A percentile compares a stretch with the other conserved stretches of the same genome.
These are phyloP conservation scores for Poecilia gillii DNA, from an alignment of 2,797 vertebrate genomes.

Conservation along the genomic window DNA sequence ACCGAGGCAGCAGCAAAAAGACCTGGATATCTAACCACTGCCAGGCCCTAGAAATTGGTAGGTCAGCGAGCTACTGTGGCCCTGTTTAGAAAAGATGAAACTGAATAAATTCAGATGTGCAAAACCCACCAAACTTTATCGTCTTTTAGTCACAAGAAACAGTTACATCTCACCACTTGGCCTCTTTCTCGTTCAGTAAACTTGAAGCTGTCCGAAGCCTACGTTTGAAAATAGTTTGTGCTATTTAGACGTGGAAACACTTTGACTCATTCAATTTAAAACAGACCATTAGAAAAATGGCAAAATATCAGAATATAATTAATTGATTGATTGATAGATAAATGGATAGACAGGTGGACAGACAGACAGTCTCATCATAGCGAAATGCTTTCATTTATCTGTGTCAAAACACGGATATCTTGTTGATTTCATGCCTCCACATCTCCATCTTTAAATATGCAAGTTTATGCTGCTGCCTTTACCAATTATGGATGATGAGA, in stretches of 20 bases:
- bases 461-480: background rate
- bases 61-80: constrained; percentile 48
- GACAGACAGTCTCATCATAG: background rate
- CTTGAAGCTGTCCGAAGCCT: constrained; percentile 4
- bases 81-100: constrained; percentile 25
- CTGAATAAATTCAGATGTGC: constrained; percentile 42
- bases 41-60: constrained; percentile 38
- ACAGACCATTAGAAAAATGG: background rate
- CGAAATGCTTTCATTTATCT: background rate
- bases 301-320: background rate
- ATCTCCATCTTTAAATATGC: background rate
- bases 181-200: constrained; percentile 28
- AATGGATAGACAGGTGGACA: background rate
- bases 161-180: constrained; percentile 19
- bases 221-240: background rate
- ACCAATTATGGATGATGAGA: background rate
- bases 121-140: constrained; percentile 41
- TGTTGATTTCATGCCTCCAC: background rate
- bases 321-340: background rate
- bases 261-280: background rate
- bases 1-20: constrained; percentile 15
- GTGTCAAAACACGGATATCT: background rate
- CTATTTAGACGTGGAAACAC: background rate
- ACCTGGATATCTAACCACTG: constrained; percentile 32
- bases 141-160: constrained; percentile 39